phyloP scores from a whole-genome alignment of 2,888 invertebrate genomes.

The Atethmia centrago region DNA sequence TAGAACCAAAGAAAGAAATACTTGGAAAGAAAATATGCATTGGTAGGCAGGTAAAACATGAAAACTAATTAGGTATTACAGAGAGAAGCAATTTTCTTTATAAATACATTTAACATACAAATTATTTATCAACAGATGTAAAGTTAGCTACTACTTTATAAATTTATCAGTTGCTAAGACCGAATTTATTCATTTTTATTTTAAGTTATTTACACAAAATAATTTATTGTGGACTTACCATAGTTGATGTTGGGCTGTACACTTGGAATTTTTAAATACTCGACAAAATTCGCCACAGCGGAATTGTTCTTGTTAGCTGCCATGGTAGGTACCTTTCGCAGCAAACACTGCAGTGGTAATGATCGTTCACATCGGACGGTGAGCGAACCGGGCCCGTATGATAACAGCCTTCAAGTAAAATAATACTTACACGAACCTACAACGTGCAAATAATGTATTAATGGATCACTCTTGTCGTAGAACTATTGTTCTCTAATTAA shows the following conservation, averaged over 20 bases:
- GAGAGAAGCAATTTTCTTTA: neutral
- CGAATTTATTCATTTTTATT: neutral
- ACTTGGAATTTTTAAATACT: constrained; percentile 94
- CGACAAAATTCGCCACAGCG: constrained; percentile 93
- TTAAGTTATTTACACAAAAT: neutral
- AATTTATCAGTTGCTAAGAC: neutral
- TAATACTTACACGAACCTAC: constrained; percentile 27
- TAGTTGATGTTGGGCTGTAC: constrained; percentile 94
- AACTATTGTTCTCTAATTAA: neutral
- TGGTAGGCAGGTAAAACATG: neutral
- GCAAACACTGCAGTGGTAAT: constrained; percentile 65
- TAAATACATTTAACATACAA: neutral
- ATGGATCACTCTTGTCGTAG: neutral
- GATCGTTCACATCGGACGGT: constrained; percentile 60
- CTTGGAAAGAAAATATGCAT: neutral
- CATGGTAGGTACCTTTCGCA: constrained; percentile 73
- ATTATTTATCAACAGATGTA: neutral
- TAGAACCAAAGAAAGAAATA: neutral
- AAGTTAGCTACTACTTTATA: neutral
- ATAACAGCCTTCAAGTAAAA: constrained; percentile 49
- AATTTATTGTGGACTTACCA: constrained; percentile 87
- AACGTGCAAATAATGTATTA: constrained; percentile 5
- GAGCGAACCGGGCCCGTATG: constrained; percentile 41
- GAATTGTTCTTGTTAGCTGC: constrained; percentile 79
- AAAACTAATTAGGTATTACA: neutral